These are phyloP conservation scores for Neoseiulus cucumeris DNA, from an alignment of 1,140 invertebrate species.

Conservation along the genomic window DNA sequence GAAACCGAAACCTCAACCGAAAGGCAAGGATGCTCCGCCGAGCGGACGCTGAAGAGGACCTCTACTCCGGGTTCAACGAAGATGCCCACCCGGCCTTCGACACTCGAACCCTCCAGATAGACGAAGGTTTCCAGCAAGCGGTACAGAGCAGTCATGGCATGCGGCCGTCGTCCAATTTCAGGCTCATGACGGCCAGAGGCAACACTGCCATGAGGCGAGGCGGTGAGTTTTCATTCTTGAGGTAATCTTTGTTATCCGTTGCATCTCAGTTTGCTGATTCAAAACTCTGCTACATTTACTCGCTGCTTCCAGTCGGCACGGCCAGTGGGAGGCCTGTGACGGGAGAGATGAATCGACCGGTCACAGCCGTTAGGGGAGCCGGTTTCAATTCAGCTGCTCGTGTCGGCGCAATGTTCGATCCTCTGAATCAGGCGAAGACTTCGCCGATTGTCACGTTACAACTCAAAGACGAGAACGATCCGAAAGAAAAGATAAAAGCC, in stretches of 20 bases:
- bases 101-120: conserved; percentile 40
- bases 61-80: conserved; percentile 46
- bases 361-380: conserved; percentile 84
- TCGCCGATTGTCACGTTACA: conserved; percentile 21
- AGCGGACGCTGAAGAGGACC: conserved; percentile 28
- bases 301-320: conserved; percentile 20
- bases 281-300: too few species aligned
- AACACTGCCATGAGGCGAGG: conserved; percentile 13
- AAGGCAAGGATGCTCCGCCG: not conserved
- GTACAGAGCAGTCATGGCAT: conserved; percentile 39
- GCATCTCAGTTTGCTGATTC: too few species aligned
- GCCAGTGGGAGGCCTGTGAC: conserved; percentile 16
- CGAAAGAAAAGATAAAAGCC: conserved; percentile 61
- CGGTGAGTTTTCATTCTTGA: conserved; percentile 17
- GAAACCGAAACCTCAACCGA: not conserved
- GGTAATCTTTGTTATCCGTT: not conserved
- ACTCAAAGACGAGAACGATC: conserved; percentile 32
- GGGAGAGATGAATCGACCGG: conserved; percentile 41
- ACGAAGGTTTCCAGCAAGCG: conserved; percentile 42
- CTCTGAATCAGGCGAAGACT: conserved; percentile 44
- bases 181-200: conserved; percentile 16
- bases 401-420: conserved; percentile 39
- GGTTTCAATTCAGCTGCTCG: conserved; percentile 60
- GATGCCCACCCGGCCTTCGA: conserved; percentile 38
- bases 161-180: conserved; percentile 30